phyloP scores from a whole-genome alignment of 2,888 invertebrate species.

The Euplagia quadripunctaria region DNA sequence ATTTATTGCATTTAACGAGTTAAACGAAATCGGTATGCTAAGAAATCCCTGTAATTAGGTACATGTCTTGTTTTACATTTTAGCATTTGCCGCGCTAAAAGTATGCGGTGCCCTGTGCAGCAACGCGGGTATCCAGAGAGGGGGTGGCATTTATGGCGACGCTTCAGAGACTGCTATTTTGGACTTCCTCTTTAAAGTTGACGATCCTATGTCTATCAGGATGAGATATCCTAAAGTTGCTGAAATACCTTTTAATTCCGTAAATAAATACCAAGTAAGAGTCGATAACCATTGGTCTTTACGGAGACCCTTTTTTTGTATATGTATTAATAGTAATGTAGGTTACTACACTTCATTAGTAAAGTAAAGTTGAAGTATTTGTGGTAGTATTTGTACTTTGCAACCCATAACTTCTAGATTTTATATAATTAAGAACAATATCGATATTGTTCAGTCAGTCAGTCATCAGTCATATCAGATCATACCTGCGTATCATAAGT shows the following conservation, averaged over 20 bases:
- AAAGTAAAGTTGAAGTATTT: too few relatives aligned
- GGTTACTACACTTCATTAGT: too few relatives aligned
- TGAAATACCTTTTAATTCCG: constrained; percentile 97
- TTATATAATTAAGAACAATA: too few relatives aligned
- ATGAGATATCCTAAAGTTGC: constrained; percentile 94
- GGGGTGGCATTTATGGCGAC: constrained; percentile 93
- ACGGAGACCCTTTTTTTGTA: neutral
- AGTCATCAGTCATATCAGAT: too few relatives aligned
- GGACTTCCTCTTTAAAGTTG: constrained; percentile 89
- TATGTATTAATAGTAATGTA: too few relatives aligned
- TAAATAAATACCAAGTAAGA: constrained; percentile 94
- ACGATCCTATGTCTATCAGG: constrained; percentile 92
- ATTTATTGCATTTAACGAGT: too few relatives aligned
- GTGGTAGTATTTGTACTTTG: neutral
- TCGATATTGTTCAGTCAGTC: too few relatives aligned
- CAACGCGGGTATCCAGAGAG: constrained; percentile 95
- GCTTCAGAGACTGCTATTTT: constrained; percentile 97
- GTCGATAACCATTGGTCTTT: neutral
- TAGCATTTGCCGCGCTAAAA: constrained; percentile 92
- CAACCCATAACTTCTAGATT: too few relatives aligned
- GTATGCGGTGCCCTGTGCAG: constrained; percentile 98
- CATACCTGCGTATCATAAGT: too few relatives aligned
- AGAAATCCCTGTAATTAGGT: neutral
- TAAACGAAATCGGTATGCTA: too few relatives aligned
- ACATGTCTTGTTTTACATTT: constrained; percentile 25